Evolutionary conservation across 2,797 vertebrate genomes (phyloP).

Genomic region (Coreius guichenoti): DNA sequence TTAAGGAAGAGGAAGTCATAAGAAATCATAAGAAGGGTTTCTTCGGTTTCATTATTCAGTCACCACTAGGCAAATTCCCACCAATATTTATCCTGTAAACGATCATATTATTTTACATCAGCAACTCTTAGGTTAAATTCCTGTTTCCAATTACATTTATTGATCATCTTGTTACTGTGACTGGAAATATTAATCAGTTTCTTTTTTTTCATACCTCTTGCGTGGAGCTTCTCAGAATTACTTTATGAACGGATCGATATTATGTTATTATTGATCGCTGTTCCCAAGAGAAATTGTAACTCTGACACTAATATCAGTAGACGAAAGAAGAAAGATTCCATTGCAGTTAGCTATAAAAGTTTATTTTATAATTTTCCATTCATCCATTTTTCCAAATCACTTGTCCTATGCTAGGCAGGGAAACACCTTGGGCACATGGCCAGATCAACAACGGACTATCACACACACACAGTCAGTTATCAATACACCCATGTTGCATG

Average conservation of each 20-base stretch:
- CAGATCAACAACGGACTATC: background rate
- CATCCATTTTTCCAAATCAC: background rate
- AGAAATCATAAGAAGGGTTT: background rate
- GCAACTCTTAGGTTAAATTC: background rate
- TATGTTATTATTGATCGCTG: slow-evolving; percentile 60
- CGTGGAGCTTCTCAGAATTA: background rate
- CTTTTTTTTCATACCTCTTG: background rate
- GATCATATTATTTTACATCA: background rate
- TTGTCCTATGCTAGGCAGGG: background rate
- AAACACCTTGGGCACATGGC: background rate
- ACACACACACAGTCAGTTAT: background rate
- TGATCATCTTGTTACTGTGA: slow-evolving; percentile 36
- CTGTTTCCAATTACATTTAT: slow-evolving; percentile 51
- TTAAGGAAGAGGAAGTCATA: background rate
- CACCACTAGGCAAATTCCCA: background rate
- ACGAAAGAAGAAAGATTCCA: background rate
- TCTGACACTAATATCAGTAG: slow-evolving; percentile 27
- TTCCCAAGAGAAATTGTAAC: slow-evolving; percentile 47
- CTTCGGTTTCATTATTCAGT: background rate
- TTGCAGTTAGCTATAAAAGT: background rate
- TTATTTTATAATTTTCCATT: background rate
- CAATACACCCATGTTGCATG: background rate
- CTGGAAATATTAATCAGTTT: slow-evolving; percentile 50
- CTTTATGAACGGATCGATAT: background rate
- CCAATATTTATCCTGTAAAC: background rate